Base-by-base conservation (phyloP, 1,140 invertebrate species). In the Hetaerina americana region DNA sequence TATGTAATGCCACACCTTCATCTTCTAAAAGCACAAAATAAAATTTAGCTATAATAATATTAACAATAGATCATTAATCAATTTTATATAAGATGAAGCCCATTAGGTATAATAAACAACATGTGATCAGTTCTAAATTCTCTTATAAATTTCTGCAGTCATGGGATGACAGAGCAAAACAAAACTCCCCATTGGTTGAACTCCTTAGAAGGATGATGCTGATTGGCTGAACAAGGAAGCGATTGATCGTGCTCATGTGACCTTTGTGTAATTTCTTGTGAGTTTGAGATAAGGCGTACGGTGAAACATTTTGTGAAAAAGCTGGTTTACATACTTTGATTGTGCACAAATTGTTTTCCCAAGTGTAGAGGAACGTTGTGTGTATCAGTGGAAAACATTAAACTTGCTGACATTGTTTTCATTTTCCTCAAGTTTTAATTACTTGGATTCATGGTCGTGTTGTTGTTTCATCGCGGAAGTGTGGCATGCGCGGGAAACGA, bases 171-270 rank as follows among this genome's bases (percentile, higher is more conserved):
- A 28, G 68, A 69, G 26, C 68, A 69, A 27, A 69, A 69, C 68
- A 69, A 69, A 69, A 27, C 68, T n/a, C 28, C 26, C 22, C 26
- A 69, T 69, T 69, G 68, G 68, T 26, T n/a, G 26, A 27, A 27
- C 28, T 27, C 0, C 28, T 12, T 18, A n/a, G 40, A 80, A 78
- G 40, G 72, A 79, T 18, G 80, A 81, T 70, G 71, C 79, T 0
- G 76, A 81, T 69, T 78, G 77, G 22, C 71, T 81, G 22, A 77
- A 79, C 0, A 74, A 78, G 5, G 78, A 68, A 69, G 69, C 71
- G 72, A 75, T 75, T 75, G 74, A 75, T 75, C 73, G 72, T 73
- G 74, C 70, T 75, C 74, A 75, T 75, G 74, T 75, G 74, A 75
- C 74, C 74, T 75, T 75, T 75, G 71, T 73, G 71, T 72, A 67